Conservation (phyloP, 2,888 invertebrate species). For the Philereme transversata region DNA sequence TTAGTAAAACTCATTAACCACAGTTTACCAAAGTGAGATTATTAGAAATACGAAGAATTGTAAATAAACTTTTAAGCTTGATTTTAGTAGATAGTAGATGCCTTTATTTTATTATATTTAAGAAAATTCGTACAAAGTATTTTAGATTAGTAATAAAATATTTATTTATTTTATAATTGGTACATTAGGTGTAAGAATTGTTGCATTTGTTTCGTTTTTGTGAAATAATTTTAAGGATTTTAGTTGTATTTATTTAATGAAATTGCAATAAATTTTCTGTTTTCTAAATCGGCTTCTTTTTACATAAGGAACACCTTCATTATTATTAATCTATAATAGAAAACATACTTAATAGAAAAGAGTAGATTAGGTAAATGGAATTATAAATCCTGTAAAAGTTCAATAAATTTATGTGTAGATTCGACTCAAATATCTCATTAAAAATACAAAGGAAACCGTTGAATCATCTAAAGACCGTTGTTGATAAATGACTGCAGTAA, state of each 20-base stretch:
- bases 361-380: too few species aligned
- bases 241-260: conserved; percentile 78
- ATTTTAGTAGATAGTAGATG: conserved; percentile 37
- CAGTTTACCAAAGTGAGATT: conserved; percentile 86
- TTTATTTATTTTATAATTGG: conserved; percentile 73
- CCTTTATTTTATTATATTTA: conserved; percentile 39
- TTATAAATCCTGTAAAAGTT: too few species aligned
- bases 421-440: too few species aligned
- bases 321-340: too few species aligned
- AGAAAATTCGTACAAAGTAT: conserved; percentile 77
- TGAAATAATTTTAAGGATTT: conserved; percentile 71
- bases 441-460: too few species aligned
- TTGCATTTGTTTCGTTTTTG: conserved; percentile 81
- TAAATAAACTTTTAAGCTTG: conserved; percentile 51
- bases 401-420: too few species aligned
- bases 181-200: conserved; percentile 62
- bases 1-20: conserved; percentile 73
- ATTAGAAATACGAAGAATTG: conserved; percentile 69
- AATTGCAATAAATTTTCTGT: conserved; percentile 73
- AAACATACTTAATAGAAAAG: too few species aligned
- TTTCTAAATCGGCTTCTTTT: conserved; percentile 50
- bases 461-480: too few species aligned
- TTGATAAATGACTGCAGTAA: too few species aligned
- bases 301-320: too few species aligned
- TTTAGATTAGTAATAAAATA: conserved; percentile 56